phyloP scores from a whole-genome alignment of 2,888 invertebrate genomes.

The Phaedon cochleariae region DNA sequence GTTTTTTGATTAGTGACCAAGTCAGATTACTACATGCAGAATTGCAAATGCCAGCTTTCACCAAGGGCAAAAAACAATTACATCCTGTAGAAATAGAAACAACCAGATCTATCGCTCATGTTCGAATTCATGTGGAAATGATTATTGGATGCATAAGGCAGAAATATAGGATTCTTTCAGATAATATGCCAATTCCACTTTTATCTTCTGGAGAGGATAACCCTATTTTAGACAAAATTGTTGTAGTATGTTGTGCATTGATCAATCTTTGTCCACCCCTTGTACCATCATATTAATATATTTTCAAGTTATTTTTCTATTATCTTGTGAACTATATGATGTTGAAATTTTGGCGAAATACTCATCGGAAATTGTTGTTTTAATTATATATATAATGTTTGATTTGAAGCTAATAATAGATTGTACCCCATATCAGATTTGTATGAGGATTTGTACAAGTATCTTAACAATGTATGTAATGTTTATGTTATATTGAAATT shows the following conservation, averaged over 20 bases:
- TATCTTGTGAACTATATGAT: too few relatives aligned
- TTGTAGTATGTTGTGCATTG: constrained; percentile 12
- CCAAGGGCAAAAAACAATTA: constrained; percentile 40
- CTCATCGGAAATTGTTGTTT: too few relatives aligned
- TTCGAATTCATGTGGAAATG: constrained; percentile 22
- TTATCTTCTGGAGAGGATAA: constrained; percentile 2
- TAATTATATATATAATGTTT: too few relatives aligned
- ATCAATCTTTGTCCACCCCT: constrained; percentile 13
- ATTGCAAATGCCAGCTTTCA: constrained; percentile 37
- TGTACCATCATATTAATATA: neutral
- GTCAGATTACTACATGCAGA: constrained; percentile 29
- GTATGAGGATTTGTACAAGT: too few relatives aligned
- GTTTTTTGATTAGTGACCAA: constrained; percentile 37
- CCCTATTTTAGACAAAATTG: constrained; percentile 14
- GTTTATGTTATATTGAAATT: too few relatives aligned
- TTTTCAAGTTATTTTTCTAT: too few relatives aligned
- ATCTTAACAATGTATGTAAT: too few relatives aligned
- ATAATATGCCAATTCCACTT: constrained; percentile 16
- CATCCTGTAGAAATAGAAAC: constrained; percentile 37
- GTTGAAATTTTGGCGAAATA: too few relatives aligned
- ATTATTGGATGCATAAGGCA: constrained; percentile 9
- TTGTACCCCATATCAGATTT: too few relatives aligned
- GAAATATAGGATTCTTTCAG: constrained; percentile 6
- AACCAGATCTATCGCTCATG: constrained; percentile 38
- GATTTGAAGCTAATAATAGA: too few relatives aligned